A percentile compares a stretch with the other conserved stretches of the same genome.
Conservation (phyloP, 2,797 vertebrate species). For the Peromyscus melanophrys region DNA sequence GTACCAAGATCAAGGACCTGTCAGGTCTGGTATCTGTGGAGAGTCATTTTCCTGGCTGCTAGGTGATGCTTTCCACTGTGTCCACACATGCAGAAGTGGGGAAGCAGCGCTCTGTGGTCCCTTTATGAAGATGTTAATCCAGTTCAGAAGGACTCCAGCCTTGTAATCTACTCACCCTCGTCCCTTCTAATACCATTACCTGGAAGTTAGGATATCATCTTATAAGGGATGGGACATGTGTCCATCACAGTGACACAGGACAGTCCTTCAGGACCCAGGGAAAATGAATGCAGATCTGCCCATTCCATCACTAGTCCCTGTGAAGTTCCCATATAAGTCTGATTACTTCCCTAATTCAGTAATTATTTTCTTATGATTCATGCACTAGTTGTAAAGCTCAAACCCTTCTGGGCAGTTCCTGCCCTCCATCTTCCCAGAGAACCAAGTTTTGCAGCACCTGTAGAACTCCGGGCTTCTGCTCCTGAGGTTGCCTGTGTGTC, state of each 20-base stretch:
- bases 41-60: background rate
- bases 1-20: background rate
- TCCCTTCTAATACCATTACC: too few species aligned
- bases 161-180: background rate
- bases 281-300: rapidly evolving
- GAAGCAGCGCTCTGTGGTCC: background rate
- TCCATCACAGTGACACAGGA: rapidly evolving
- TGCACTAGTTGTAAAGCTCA: background rate
- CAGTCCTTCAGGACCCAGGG: rapidly evolving
- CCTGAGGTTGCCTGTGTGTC: rapidly evolving
- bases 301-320: background rate
- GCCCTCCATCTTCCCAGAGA: background rate
- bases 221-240: background rate
- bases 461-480: background rate
- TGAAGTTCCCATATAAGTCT: rapidly evolving
- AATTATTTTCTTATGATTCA: background rate
- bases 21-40: background rate
- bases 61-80: background rate
- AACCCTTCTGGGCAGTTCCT: background rate
- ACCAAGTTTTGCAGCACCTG: background rate
- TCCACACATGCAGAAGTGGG: too few species aligned
- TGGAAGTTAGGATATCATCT: background rate
- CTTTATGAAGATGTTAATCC: background rate
- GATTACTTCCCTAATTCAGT: background rate
- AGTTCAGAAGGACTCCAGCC: background rate